phyloP scores from a whole-genome alignment of 2,113 vertebrate genomes.

The Saguinus imperator region DNA sequence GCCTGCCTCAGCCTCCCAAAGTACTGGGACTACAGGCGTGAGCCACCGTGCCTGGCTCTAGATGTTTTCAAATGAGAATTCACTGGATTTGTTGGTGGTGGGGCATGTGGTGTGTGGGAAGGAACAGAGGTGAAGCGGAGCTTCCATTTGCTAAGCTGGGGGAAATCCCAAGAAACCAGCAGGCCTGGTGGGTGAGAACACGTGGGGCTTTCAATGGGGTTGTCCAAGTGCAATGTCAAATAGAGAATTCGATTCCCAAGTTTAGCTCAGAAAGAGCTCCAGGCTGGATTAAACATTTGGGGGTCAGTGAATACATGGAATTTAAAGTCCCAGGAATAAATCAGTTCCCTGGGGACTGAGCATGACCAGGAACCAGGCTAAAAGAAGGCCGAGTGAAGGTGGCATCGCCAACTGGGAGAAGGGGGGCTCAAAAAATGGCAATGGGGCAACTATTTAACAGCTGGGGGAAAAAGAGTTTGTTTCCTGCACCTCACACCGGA shows the following conservation, averaged over 20 bases:
- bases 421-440: rapidly evolving
- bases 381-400: not conserved
- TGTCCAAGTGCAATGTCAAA: rapidly evolving
- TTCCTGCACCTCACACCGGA: rapidly evolving
- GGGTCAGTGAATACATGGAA: rapidly evolving
- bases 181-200: rapidly evolving
- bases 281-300: too few relatives aligned
- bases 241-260: rapidly evolving
- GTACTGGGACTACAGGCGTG: too few relatives aligned
- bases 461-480: rapidly evolving
- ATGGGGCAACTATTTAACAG: too few relatives aligned
- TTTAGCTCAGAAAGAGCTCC: not conserved
- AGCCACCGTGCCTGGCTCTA: too few relatives aligned
- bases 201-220: rapidly evolving
- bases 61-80: not conserved
- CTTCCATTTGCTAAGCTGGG: too few relatives aligned
- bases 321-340: not conserved
- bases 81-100: too few relatives aligned
- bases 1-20: too few relatives aligned
- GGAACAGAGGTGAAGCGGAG: not conserved
- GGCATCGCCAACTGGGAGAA: not conserved
- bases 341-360: not conserved
- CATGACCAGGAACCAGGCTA: not conserved
- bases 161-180: not conserved
- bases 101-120: not conserved